Conservation (phyloP, 1,140 invertebrate species). For the Drosophila nebulosa region DNA sequence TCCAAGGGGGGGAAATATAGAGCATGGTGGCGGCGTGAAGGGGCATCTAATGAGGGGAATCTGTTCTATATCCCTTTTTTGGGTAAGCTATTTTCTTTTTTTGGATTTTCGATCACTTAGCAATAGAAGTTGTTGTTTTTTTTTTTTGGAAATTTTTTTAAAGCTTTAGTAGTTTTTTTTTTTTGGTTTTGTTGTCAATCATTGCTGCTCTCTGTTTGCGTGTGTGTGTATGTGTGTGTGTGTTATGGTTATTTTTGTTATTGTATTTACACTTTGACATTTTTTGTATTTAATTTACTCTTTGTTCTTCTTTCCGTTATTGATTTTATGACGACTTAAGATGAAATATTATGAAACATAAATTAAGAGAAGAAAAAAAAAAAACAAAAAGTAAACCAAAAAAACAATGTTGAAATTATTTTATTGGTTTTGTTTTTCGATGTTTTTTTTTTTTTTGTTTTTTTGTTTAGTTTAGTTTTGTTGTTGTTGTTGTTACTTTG, state of each 20-base stretch:
- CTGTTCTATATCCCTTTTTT: background rate
- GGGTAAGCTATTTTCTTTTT: background rate
- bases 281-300: slow-evolving; percentile 14
- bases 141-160: slow-evolving; percentile 41
- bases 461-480: slow-evolving; percentile 5
- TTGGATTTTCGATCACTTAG: background rate
- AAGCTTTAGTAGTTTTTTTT: slow-evolving; percentile 80
- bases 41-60: no score
- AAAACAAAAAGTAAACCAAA: background rate
- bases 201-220: slow-evolving; percentile 1
- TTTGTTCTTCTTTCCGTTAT: slow-evolving; percentile 3
- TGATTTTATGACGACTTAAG: slow-evolving; percentile 5
- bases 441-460: slow-evolving; percentile 10
- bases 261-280: slow-evolving; percentile 20
- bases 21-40: no score
- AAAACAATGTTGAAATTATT: slow-evolving; percentile 19
- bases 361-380: background rate
- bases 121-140: slow-evolving; percentile 13
- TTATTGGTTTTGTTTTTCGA: slow-evolving; percentile 12
- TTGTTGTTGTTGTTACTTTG: slow-evolving; percentile 12
- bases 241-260: slow-evolving; percentile 4
- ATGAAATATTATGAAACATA: slow-evolving; percentile 40
- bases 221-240: slow-evolving; percentile 17
- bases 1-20: no score
- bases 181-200: slow-evolving; percentile 66